Evolutionary conservation across 2,113 vertebrate genomes (phyloP), one percentile per base, ranked within the genome.

Genomic region (Hemicordylus capensis): DNA sequence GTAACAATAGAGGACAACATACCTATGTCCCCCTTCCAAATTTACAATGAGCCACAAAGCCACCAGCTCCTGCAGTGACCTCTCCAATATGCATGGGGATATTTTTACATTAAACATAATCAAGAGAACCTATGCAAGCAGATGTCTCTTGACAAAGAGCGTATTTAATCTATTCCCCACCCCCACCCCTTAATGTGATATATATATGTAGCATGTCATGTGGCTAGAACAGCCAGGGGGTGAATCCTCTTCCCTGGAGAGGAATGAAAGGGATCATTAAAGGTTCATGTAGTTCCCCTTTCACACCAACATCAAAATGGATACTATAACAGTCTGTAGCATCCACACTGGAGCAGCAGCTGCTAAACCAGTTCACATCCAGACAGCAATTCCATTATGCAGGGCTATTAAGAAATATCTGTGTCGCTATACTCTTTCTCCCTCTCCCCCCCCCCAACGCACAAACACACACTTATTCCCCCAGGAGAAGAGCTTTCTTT

Each of bases 251-350:
- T n/a, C 59, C 17, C 46, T 31, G 28, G 56, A 56, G 46, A 70
- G 46, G 9, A n/a, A 19, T 8, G 37, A 34, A 74, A 67, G 19
- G 9, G 63, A 58, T 31, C 37, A 22, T 2, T 17, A 39, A 44
- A 63, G 64, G 31, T 48, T 44, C 61, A 22, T 31, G 20, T 22
- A 7, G 72, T 67, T 46, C 44, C 31, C 48, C 48, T 84, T 75
- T 73, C 75, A 76, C 61, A n/a, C 34, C 11, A 51, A 19, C 56
- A 15, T 42, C 86, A 79, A 80, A 44, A 84, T 67, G 76, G 76
- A 75, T 69, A 67, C 58, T n/a, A 31, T 7, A 46, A 4, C 46
- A 11, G 20, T 61, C 42, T 31, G 6, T 1, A 34, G 22, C 1
- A 12, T 39, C 63, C 19, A 73, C 34, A 24, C 20, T 39, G n/a